Evolutionary conservation across 53 echinoderm and acorn worm species (phyloP), one percentile per base, ranked within the genome.

Genomic region (Arbacia lixula): DNA sequence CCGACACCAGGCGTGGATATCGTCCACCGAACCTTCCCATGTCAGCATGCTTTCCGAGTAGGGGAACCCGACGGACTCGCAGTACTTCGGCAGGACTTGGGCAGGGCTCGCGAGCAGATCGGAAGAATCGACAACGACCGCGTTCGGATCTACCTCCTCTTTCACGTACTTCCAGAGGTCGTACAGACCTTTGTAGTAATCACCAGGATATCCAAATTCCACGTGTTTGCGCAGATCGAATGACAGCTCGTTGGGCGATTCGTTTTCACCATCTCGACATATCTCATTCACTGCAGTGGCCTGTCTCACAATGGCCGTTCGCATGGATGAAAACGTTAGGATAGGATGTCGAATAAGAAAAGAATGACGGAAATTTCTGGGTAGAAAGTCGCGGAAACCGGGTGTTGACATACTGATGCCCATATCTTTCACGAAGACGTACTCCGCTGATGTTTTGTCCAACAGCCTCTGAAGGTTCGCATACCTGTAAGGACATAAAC

Each of bases 381-480:
- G 72, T 43, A 49, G 38, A 2, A 38, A 68, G n/a, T 41, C 24
- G 35, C 68, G 37, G 3, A 46, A 26, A 17, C 22, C 28, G 30
- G 2, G 17, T 11, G 25, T 10, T 14, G 41, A 17, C 72, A 72
- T 72, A 5, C 24, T 27, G 17, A 43, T 27, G 14, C 51, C 46
- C 3, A 72, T 49, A 72, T 72, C 72, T 29, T 72, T 72, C 16
- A 72, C 72, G 30, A 72, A 72, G 2, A 72, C 72, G 2, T 30
- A 3, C 49, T 72, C 17, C 5, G 27, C 31, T 2, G 46, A 43
- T 9, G 72, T 27, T 1, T 14, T 14, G 25, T 72, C 72, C 11
- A 72, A 21, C 46, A 46, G 27, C 2, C 1, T 50, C 50, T 27
- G 25, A 3, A 72, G 5, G 1, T 6, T 28, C 4, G 37, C 72